A percentile compares a stretch with the other conserved stretches of the same genome.
These are phyloP conservation scores for Cryptocephalus primarius DNA, from an alignment of 2,888 invertebrate genomes.

Conservation along the genomic window DNA sequence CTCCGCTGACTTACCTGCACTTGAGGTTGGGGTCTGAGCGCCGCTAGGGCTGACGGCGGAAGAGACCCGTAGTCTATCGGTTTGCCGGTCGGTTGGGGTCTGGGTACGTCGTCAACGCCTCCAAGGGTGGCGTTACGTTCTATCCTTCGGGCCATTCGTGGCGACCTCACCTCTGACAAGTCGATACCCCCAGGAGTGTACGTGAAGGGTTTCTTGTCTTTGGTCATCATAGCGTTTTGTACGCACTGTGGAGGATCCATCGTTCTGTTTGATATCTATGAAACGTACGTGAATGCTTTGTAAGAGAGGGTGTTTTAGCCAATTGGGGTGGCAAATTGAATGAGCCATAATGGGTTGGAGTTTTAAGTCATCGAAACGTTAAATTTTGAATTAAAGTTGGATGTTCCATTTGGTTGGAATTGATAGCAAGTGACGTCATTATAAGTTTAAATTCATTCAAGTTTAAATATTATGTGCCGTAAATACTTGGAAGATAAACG, in stretches of 20 bases:
- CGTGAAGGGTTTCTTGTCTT: slow-evolving; percentile 94
- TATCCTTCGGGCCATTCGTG: slow-evolving; percentile 75
- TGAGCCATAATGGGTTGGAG: too few species aligned
- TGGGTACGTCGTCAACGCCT: slow-evolving; percentile 45
- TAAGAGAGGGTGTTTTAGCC: too few species aligned
- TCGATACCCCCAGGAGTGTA: slow-evolving; percentile 90
- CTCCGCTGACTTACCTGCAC: slow-evolving; percentile 33
- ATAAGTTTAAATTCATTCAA: too few species aligned
- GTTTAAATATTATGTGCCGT: too few species aligned
- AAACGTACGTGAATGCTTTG: neutral
- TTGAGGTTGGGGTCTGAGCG: slow-evolving; percentile 52
- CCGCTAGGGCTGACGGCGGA: slow-evolving; percentile 51
- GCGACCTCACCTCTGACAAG: slow-evolving; percentile 80
- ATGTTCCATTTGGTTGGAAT: too few species aligned
- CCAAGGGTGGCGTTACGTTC: slow-evolving; percentile 62
- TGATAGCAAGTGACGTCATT: too few species aligned
- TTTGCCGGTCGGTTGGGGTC: slow-evolving; percentile 33
- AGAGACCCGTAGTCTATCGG: slow-evolving; percentile 33
- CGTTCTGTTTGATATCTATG: slow-evolving; percentile 21
- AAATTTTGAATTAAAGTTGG: too few species aligned
- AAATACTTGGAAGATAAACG: too few species aligned
- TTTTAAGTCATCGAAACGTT: too few species aligned
- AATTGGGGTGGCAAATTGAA: too few species aligned
- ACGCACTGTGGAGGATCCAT: slow-evolving; percentile 78
- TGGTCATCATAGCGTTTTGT: slow-evolving; percentile 90